Evolutionary conservation across 2,888 invertebrate genomes (phyloP).

Genomic region (Machimus rusticus): DNA sequence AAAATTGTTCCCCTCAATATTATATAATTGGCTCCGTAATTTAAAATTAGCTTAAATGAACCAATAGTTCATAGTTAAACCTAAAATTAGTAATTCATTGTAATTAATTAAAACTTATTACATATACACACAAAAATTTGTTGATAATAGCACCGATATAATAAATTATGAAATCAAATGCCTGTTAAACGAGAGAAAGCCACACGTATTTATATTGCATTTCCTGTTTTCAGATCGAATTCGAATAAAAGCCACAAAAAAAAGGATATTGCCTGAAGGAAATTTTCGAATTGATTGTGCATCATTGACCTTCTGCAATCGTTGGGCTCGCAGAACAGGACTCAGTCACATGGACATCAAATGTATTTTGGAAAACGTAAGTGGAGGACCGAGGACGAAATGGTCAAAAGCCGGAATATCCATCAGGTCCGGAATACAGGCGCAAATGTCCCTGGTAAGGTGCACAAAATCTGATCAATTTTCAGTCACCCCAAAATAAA

Average conservation of each 20-base stretch:
- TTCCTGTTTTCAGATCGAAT: background rate
- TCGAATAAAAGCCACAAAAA: background rate
- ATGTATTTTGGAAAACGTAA: background rate
- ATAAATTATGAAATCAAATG: background rate
- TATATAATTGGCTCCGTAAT: too few species aligned
- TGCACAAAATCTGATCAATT: conserved; percentile 13
- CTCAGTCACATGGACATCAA: background rate
- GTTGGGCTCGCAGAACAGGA: background rate
- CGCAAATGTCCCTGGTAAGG: background rate
- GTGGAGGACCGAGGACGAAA: background rate
- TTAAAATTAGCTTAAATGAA: too few species aligned
- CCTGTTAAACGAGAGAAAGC: background rate
- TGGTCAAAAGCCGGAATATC: background rate
- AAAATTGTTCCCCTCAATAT: too few species aligned
- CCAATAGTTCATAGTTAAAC: too few species aligned
- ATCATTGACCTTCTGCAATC: background rate
- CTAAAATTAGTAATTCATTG: too few species aligned
- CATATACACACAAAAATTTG: too few species aligned
- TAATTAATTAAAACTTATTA: too few species aligned
- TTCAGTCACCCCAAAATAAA: conserved; percentile 25
- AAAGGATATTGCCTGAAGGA: background rate
- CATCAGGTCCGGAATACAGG: background rate
- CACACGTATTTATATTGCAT: background rate
- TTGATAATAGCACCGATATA: too few species aligned
- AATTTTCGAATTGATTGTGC: background rate